Percentiles rank a stretch among this genome's conserved stretches.
Evolutionary conservation across 2,113 vertebrate genomes (phyloP).

Genomic region (Myrmecobius fasciatus): DNA sequence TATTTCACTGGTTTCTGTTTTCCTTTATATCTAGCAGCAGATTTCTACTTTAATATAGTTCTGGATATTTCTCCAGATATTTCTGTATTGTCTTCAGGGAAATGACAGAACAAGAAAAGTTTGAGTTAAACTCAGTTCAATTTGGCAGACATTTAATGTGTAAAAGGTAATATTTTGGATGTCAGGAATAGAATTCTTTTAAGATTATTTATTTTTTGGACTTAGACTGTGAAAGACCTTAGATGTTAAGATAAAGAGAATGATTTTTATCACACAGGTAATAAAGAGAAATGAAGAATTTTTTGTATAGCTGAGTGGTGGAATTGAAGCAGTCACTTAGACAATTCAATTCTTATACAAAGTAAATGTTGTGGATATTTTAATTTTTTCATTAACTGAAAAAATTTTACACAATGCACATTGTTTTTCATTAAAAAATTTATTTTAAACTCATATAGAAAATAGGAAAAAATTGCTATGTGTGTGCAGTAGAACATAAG

Average conservation of each 20-base stretch:
- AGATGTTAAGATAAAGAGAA: background rate
- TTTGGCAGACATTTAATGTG: background rate
- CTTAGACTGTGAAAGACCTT: background rate
- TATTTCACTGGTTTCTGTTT: constrained; percentile 8
- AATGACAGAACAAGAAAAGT: background rate
- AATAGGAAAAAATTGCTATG: too few species aligned
- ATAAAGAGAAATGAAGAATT: background rate
- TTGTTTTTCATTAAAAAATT: too few species aligned
- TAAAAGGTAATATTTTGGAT: too few species aligned
- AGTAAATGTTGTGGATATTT: background rate
- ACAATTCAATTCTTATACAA: background rate
- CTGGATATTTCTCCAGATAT: constrained; percentile 14
- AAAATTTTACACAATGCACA: too few species aligned
- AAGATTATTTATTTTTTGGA: background rate
- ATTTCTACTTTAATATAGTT: background rate
- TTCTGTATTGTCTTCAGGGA: background rate
- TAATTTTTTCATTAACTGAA: too few species aligned
- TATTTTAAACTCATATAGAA: too few species aligned
- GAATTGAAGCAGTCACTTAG: background rate
- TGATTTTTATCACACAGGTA: background rate
- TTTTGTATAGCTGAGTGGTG: background rate
- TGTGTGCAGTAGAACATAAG: too few species aligned
- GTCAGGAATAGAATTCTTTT: too few species aligned
- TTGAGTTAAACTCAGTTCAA: background rate
- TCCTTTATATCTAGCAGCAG: constrained; percentile 13